phyloP scores from a whole-genome alignment of 92 coral and sea anemone genomes.

The Paramuricea clavata region DNA sequence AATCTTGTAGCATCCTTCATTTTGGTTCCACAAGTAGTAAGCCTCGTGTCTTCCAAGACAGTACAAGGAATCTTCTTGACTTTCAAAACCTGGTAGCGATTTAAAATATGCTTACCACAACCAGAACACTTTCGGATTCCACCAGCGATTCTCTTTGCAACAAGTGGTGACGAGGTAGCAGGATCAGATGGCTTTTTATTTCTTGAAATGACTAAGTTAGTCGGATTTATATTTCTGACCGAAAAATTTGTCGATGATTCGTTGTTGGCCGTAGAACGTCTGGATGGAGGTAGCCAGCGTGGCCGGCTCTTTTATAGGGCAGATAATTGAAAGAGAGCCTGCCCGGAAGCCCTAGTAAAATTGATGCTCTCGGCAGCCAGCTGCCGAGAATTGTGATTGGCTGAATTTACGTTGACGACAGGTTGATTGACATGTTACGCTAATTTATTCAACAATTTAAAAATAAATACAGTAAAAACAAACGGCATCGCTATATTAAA shows the following conservation, averaged over 20 bases:
- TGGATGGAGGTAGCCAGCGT: too few relatives aligned
- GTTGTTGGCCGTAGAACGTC: background rate
- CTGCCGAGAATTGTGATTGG: too few relatives aligned
- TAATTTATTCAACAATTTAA: too few relatives aligned
- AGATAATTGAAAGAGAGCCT: too few relatives aligned
- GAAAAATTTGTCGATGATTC: background rate
- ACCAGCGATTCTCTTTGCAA: slow-evolving; percentile 49
- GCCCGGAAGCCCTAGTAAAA: too few relatives aligned
- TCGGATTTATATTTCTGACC: background rate
- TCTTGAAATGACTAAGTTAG: slow-evolving; percentile 23
- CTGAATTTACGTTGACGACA: too few relatives aligned
- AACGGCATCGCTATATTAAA: too few relatives aligned
- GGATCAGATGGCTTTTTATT: slow-evolving; percentile 48
- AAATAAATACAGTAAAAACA: too few relatives aligned
- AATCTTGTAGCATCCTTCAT: slow-evolving; percentile 18
- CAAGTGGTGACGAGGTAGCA: slow-evolving; percentile 38
- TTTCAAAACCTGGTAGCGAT: slow-evolving; percentile 26
- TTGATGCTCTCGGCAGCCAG: too few relatives aligned
- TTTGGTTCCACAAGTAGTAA: slow-evolving; percentile 48
- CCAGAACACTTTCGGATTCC: slow-evolving; percentile 61
- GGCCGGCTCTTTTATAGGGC: too few relatives aligned
- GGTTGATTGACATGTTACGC: too few relatives aligned
- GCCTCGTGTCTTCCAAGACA: slow-evolving; percentile 57
- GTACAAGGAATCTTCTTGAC: slow-evolving; percentile 25
- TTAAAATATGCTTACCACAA: slow-evolving; percentile 23